phyloP scores from a whole-genome alignment of 2,797 vertebrate genomes.

The Sebastes nivosus region DNA sequence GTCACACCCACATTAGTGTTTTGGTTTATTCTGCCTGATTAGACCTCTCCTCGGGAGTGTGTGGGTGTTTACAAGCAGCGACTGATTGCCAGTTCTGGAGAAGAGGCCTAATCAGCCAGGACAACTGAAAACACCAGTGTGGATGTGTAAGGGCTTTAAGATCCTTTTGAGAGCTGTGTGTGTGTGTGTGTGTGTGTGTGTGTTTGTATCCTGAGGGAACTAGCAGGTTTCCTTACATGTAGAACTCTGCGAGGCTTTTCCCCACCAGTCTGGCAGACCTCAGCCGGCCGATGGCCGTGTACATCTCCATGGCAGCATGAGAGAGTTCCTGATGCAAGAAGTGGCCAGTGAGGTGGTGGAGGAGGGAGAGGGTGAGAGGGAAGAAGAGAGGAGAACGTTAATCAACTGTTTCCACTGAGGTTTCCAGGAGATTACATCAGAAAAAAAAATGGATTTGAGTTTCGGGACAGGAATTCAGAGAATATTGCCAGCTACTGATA shows the following conservation, averaged over 20 bases:
- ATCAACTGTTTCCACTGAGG: constrained; percentile 1
- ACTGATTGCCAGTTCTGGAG: neutral
- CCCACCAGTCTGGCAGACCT: constrained; percentile 94
- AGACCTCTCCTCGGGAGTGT: neutral
- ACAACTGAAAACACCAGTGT: neutral
- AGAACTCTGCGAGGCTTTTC: constrained; percentile 96
- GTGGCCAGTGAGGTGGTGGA: neutral
- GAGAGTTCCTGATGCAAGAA: constrained; percentile 89
- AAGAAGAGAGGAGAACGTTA: neutral
- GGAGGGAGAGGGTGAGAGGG: neutral
- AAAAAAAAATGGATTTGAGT: neutral
- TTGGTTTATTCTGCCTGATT: constrained; percentile 1
- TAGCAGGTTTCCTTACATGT: constrained; percentile 86
- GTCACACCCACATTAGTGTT: neutral
- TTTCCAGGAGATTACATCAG: constrained; percentile 35
- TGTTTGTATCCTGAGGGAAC: neutral
- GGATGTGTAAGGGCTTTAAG: neutral
- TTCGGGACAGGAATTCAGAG: neutral
- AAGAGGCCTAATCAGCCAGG: neutral
- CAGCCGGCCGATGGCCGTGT: constrained; percentile 89
- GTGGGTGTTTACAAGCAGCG: constrained; percentile 3
- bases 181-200: no score
- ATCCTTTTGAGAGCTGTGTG: neutral
- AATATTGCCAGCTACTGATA: constrained; percentile 15
- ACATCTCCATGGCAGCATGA: constrained; percentile 96